Conservation (phyloP, 2,797 vertebrate genomes). For the Alfaro cultratus region DNA sequence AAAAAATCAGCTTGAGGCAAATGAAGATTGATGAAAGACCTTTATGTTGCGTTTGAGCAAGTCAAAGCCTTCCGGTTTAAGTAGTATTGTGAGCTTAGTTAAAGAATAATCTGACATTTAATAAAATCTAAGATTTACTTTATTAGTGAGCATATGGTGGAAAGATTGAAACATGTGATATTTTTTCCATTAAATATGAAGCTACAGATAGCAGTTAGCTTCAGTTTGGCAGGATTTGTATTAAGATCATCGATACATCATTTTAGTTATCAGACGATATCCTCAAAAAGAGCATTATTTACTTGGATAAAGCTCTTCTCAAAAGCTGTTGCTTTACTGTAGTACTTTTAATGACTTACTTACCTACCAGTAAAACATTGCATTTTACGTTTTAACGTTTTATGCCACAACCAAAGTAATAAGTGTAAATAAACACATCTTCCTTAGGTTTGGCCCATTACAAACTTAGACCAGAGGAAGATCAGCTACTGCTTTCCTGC, state of each 20-base stretch:
- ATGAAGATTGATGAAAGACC: background rate
- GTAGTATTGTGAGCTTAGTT: background rate
- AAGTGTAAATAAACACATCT: too few relatives aligned
- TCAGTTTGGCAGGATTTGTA: background rate
- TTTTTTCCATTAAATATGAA: background rate
- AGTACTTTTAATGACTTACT: background rate
- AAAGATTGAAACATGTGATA: background rate
- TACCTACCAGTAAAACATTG: background rate
- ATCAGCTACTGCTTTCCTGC: too few relatives aligned
- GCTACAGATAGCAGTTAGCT: background rate
- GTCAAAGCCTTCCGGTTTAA: background rate
- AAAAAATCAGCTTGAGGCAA: background rate
- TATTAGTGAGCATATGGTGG: background rate
- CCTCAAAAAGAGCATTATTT: too few relatives aligned
- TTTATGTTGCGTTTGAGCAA: background rate
- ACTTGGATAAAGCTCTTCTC: too few relatives aligned
- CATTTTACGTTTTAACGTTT: too few relatives aligned
- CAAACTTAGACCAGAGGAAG: too few relatives aligned
- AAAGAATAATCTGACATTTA: background rate
- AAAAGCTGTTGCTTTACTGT: background rate
- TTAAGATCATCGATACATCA: background rate
- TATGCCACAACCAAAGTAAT: too few relatives aligned
- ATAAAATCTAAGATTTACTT: background rate
- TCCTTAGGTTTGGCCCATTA: too few relatives aligned
- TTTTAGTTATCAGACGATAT: too few relatives aligned